These are phyloP conservation scores for Apostichopus parvimensis DNA, from an alignment of 35 echinoderm and acorn worm genomes.

Conservation along the genomic window DNA sequence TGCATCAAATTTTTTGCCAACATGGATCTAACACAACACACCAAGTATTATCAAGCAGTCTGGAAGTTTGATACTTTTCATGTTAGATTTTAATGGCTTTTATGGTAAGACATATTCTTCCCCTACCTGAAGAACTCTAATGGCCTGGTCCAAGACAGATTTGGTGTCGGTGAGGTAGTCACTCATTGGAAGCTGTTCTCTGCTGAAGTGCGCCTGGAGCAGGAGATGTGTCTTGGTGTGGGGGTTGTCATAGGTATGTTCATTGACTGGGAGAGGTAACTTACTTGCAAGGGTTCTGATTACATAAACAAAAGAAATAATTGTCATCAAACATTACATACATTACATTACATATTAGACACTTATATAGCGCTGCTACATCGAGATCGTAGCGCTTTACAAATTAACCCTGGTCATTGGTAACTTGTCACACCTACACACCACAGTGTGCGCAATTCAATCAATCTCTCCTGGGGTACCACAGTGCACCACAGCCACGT, in stretches of 20 bases:
- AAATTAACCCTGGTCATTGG: too few relatives aligned
- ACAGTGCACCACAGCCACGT: too few relatives aligned
- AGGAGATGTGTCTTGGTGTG: slow-evolving; percentile 95
- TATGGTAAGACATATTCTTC: too few relatives aligned
- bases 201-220: slow-evolving; percentile 80
- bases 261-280: slow-evolving; percentile 88
- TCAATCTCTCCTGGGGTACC: too few relatives aligned
- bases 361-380: too few relatives aligned
- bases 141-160: slow-evolving; percentile 68
- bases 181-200: slow-evolving; percentile 75
- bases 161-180: slow-evolving; percentile 94
- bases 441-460: too few relatives aligned
- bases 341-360: neutral
- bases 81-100: too few relatives aligned
- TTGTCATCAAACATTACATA: neutral
- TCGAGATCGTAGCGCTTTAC: too few relatives aligned
- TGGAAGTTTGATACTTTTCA: too few relatives aligned
- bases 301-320: neutral
- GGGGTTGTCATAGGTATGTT: slow-evolving; percentile 84
- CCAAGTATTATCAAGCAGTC: neutral
- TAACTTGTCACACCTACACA: too few relatives aligned
- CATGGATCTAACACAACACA: neutral
- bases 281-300: slow-evolving; percentile 80
- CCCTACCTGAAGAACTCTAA: slow-evolving; percentile 37
- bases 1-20: too few relatives aligned